Base-by-base conservation (phyloP, 2,113 vertebrate genomes). In the Pelecanus crispus region DNA sequence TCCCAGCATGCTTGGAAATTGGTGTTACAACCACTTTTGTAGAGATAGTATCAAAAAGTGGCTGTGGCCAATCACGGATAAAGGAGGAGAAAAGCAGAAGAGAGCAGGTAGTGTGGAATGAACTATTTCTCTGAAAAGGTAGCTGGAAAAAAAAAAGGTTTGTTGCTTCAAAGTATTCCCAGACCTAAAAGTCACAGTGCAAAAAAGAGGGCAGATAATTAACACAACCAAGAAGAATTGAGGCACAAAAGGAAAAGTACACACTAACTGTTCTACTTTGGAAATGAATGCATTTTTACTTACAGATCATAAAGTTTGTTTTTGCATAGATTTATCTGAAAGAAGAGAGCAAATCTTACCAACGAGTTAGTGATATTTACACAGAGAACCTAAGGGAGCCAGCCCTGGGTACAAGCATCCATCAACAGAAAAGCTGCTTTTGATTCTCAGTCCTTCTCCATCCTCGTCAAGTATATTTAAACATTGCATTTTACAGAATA, bases 211-310 rank as follows among this genome's bases (percentile, higher is more conserved):
- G 97, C 93, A 98, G 97, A 94, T 97, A 98, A 98, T 98, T 98
- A 98, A 98, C 97, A 98, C 96, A 98, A 98, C 98, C 98, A 94
- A 98, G 97, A 98, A 98, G 98, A 98, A 98, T 98, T 98, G 98
- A 98, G 98, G 98, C 98, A 98, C 97, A 98, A 98, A 98, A 98
- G 98, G 98, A 98, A 97, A 98, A 98, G 97, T 98, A 98, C 98
- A 98, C 97, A 98, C 98, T 98, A 98, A 98, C 98, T 98, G 95
- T 98, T 99, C 98, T 99, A 98, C 97, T 99, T 99, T 98, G 98
- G 98, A 99, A 98, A 98, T 99, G 99, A 99, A 99, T 99, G 99
- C 99, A 99, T 99, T 99, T 99, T 99, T 99, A 99, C 99, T 99
- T 98, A 98, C 97, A 98, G 98, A 98, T 97, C 98, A 96, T 97